Percentiles rank a stretch among this genome's conserved stretches.
Conservation (phyloP, 2,113 vertebrate genomes). For the Erythrolamprus reginae region DNA sequence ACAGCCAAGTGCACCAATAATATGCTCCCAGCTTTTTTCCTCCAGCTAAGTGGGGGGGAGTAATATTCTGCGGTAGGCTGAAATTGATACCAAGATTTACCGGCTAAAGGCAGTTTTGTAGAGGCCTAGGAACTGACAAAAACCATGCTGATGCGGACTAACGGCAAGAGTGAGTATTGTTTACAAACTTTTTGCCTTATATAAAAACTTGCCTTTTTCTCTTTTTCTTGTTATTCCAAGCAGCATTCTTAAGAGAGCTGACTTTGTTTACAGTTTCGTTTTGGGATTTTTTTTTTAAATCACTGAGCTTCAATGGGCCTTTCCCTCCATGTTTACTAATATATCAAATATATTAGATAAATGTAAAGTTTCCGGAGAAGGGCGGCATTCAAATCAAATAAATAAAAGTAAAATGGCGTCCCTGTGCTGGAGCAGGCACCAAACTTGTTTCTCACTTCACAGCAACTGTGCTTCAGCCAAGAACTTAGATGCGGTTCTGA, state of each 20-base stretch:
- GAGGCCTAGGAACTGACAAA: background rate
- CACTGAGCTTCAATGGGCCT: background rate
- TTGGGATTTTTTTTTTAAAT: background rate
- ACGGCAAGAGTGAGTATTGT: slow-evolving; percentile 23
- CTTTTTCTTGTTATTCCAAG: background rate
- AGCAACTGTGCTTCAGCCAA: background rate
- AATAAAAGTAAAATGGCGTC: background rate
- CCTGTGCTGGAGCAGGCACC: background rate
- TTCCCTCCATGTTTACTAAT: background rate
- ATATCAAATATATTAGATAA: background rate
- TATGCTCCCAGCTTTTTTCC: too few relatives aligned
- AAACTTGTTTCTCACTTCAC: background rate
- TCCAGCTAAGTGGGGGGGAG: background rate
- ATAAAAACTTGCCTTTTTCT: background rate
- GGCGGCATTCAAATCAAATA: too few relatives aligned
- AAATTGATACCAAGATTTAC: too few relatives aligned
- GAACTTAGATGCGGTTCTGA: background rate
- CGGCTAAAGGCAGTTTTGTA: background rate
- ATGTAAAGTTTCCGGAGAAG: too few relatives aligned
- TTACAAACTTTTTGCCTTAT: background rate
- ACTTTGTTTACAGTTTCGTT: background rate
- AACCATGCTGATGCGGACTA: background rate
- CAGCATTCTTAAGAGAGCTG: background rate
- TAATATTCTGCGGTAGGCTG: background rate
- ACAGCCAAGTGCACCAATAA: background rate